Conservation (phyloP, 2,797 vertebrate genomes). For the Prunella strophiata region DNA sequence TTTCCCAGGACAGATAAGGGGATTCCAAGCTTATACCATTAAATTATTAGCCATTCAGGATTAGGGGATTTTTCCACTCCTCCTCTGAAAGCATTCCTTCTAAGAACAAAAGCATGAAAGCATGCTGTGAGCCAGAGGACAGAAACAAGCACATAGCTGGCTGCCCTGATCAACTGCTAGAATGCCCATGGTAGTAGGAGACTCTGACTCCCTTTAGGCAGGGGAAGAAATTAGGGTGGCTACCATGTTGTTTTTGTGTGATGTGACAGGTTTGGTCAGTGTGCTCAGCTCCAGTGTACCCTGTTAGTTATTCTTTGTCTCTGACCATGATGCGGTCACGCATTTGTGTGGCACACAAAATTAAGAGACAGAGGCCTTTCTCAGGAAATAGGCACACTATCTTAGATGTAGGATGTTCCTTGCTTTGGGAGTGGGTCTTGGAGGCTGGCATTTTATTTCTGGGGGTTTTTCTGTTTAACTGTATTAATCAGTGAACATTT, state of each 20-base stretch:
- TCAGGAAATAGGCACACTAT: neutral
- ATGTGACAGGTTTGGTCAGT: neutral
- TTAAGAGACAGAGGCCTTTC: neutral
- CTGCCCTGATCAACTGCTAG: neutral
- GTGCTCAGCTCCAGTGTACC: neutral
- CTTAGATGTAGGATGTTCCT: neutral
- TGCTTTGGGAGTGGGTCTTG: neutral
- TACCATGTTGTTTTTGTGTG: neutral
- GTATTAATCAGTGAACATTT: neutral
- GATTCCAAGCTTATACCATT: neutral
- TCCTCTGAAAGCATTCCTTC: neutral
- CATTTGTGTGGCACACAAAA: neutral
- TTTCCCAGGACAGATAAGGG: neutral
- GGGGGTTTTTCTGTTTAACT: rapidly evolving
- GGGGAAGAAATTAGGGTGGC: neutral
- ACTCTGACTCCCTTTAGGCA: neutral
- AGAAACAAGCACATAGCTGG: neutral
- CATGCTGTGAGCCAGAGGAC: neutral
- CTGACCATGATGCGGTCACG: neutral
- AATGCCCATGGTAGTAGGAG: neutral
- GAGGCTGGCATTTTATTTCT: neutral
- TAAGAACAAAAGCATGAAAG: neutral
- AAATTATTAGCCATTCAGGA: neutral
- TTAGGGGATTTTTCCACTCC: neutral
- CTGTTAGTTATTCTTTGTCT: neutral